Percentiles rank a stretch among this genome's conserved stretches.
Evolutionary conservation across 2,113 vertebrate genomes (phyloP).

Genomic region (Ochotona princeps): DNA sequence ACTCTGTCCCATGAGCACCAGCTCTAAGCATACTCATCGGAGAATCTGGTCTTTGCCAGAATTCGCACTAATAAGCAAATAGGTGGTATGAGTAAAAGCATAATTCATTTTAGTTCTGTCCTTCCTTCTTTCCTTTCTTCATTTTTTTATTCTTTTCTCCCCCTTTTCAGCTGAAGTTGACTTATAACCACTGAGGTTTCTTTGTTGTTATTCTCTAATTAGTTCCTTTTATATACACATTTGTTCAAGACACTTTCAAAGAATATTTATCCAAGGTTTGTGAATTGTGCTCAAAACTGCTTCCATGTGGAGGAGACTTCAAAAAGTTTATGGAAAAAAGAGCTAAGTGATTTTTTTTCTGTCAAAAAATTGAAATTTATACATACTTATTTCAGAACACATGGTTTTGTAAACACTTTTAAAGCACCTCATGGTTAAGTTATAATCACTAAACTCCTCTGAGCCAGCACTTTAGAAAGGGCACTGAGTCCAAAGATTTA

Average conservation of each 20-base stretch:
- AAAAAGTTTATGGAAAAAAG: no score
- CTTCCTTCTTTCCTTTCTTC: no score
- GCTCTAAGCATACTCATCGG: not conserved
- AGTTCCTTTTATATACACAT: not conserved
- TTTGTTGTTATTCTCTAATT: constrained; percentile 9
- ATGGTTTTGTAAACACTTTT: no score
- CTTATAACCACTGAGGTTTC: not conserved
- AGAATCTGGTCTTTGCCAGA: constrained; percentile 45
- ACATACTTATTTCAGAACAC: no score
- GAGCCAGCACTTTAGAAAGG: not conserved
- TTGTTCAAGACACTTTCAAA: constrained; percentile 3
- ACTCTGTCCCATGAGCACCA: constrained; percentile 51
- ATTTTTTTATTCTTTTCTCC: not conserved
- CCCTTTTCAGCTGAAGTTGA: not conserved
- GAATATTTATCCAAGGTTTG: not conserved
- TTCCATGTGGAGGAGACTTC: not conserved
- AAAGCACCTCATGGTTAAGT: not conserved
- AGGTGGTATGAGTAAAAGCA: constrained; percentile 39
- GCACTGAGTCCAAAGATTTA: not conserved
- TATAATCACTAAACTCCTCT: not conserved
- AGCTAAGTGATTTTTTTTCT: no score
- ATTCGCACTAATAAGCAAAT: constrained; percentile 29
- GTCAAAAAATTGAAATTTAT: no score
- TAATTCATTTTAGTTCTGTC: not conserved
- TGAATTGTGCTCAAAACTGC: not conserved